Conservation (phyloP, 2,797 vertebrate species). For the Silurus aristotelis region DNA sequence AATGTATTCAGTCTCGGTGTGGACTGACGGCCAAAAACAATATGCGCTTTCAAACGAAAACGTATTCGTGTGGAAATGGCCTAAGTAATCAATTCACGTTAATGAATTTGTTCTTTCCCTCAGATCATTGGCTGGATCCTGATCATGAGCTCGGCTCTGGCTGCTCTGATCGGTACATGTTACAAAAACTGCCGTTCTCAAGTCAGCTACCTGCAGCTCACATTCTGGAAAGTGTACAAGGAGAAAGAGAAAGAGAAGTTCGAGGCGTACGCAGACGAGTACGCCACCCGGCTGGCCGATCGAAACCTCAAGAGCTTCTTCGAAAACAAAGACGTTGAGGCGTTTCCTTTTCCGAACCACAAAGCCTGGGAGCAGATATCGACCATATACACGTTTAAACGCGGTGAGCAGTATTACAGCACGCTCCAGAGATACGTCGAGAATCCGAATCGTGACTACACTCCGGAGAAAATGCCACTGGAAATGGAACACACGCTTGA, state of each 20-base stretch:
- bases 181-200: constrained; percentile 85
- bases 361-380: constrained; percentile 92
- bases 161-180: constrained; percentile 81
- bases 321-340: constrained; percentile 79
- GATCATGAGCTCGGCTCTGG: constrained; percentile 73
- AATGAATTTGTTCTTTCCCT: background rate
- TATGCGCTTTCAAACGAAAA: no score
- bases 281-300: constrained; percentile 84
- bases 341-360: constrained; percentile 81
- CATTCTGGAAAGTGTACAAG: constrained; percentile 84
- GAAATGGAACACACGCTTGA: constrained; percentile 7
- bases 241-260: constrained; percentile 85
- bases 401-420: constrained; percentile 83
- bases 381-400: constrained; percentile 75
- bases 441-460: constrained; percentile 60
- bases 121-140: constrained; percentile 91
- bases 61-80: no score
- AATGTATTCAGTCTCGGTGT: no score
- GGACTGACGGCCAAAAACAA: no score
- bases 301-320: constrained; percentile 90
- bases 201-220: constrained; percentile 88
- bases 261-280: constrained; percentile 76
- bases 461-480: constrained; percentile 61
- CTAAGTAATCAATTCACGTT: no score
- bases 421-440: constrained; percentile 88